phyloP scores from a whole-genome alignment of 2,888 invertebrate genomes.

The Fissipunctia ypsillon region DNA sequence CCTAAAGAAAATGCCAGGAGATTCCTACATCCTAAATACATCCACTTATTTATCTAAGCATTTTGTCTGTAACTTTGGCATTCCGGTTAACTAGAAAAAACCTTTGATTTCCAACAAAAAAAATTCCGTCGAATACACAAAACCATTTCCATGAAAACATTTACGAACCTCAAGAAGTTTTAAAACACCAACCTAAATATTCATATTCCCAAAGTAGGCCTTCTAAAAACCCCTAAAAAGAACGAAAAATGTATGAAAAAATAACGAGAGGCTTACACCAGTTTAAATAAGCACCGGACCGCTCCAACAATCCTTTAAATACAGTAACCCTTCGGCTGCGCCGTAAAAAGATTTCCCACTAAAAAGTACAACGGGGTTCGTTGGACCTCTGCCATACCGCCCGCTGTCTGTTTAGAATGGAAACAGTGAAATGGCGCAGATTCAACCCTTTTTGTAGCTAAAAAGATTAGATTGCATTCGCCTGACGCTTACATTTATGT shows the following conservation, averaged over 20 bases:
- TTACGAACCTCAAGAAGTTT: conserved; percentile 41
- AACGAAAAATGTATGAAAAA: conserved; percentile 62
- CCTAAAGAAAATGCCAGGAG: background rate
- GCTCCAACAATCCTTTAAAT: conserved; percentile 69
- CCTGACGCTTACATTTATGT: conserved; percentile 74
- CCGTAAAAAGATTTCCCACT: conserved; percentile 54
- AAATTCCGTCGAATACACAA: conserved; percentile 38
- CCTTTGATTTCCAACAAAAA: conserved; percentile 17
- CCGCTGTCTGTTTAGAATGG: conserved; percentile 73
- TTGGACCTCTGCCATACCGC: conserved; percentile 60
- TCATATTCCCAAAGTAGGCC: conserved; percentile 58
- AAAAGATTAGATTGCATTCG: conserved; percentile 78
- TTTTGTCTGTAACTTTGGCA: conserved; percentile 1
- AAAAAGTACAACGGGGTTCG: conserved; percentile 63
- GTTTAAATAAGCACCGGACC: conserved; percentile 65
- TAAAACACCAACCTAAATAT: conserved; percentile 58
- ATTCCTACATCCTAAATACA: background rate
- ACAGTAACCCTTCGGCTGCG: conserved; percentile 67
- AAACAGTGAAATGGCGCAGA: conserved; percentile 73
- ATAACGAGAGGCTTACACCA: conserved; percentile 62
- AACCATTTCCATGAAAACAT: conserved; percentile 52
- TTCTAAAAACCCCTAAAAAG: conserved; percentile 58
- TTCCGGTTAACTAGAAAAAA: conserved; percentile 24
- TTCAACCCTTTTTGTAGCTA: conserved; percentile 74
- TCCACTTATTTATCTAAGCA: background rate